These are phyloP conservation scores for Pocillopora meandrina DNA, from an alignment of 92 coral and sea anemone genomes.

Conservation along the genomic window DNA sequence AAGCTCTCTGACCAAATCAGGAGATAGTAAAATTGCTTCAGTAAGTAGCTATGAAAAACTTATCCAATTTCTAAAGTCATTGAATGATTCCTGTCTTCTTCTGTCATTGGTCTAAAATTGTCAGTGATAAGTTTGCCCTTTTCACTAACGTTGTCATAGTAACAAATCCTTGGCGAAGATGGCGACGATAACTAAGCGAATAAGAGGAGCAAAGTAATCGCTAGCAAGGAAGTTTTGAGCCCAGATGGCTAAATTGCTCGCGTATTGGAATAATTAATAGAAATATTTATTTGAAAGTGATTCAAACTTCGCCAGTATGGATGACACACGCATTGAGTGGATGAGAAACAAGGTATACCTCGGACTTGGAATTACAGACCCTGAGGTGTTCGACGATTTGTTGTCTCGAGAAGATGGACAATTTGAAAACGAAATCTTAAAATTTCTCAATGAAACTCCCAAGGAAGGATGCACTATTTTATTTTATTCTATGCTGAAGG, in stretches of 20 bases:
- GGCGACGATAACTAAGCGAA: conserved; percentile 13
- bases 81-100: too few relatives aligned
- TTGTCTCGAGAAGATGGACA: conserved; percentile 92
- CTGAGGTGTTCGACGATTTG: conserved; percentile 97
- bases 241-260: neutral
- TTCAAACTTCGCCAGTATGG: conserved; percentile 56
- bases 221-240: neutral
- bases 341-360: conserved; percentile 89
- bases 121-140: neutral
- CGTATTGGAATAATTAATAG: neutral
- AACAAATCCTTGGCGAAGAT: conserved; percentile 23
- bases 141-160: conserved; percentile 19
- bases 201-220: neutral
- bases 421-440: conserved; percentile 86
- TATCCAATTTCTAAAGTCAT: too few relatives aligned
- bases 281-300: neutral
- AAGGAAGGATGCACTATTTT: conserved; percentile 90
- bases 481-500: conserved; percentile 86
- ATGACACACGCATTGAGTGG: conserved; percentile 98
- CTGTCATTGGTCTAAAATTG: neutral
- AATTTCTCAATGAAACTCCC: conserved; percentile 93
- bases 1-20: too few relatives aligned
- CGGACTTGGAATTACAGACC: conserved; percentile 92
- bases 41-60: too few relatives aligned
- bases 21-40: too few relatives aligned